phyloP scores from a whole-genome alignment of 2,888 invertebrate genomes.

The Lobophora halterata region DNA sequence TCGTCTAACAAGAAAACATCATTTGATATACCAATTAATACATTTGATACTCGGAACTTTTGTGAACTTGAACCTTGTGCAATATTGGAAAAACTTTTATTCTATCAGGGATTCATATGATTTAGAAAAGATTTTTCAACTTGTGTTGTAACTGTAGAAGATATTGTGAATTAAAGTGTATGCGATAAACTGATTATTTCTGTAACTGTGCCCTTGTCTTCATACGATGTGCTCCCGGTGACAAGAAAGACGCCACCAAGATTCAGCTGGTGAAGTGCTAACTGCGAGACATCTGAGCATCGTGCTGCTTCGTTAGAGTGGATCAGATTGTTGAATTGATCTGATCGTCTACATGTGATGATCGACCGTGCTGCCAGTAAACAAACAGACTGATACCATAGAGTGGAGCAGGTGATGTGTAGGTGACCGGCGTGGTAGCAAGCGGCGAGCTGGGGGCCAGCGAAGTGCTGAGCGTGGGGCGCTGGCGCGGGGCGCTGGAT shows the following conservation, averaged over 20 bases:
- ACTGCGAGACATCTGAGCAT: neutral
- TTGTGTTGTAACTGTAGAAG: no score
- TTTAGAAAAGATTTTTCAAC: no score
- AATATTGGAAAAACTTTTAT: constrained; percentile 1
- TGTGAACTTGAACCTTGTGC: constrained; percentile 4
- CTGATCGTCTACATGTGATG: no score
- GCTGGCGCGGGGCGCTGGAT: constrained; percentile 62
- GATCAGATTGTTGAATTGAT: no score
- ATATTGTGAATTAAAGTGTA: neutral
- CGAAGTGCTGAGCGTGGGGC: constrained; percentile 54
- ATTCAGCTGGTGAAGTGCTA: constrained; percentile 5
- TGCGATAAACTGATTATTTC: neutral
- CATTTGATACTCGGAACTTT: constrained; percentile 10
- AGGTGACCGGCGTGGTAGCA: constrained; percentile 18
- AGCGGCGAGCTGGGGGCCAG: constrained; percentile 58
- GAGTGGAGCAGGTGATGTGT: no score
- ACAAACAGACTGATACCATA: no score
- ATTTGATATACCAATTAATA: constrained; percentile 11
- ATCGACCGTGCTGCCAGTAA: no score
- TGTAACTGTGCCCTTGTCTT: constrained; percentile 21
- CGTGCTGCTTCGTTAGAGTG: no score
- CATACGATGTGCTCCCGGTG: constrained; percentile 2
- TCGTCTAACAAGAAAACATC: constrained; percentile 25
- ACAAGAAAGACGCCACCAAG: no score
- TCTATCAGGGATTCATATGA: neutral